phyloP scores from a whole-genome alignment of 2,888 invertebrate species.

The Chamaedrilus cognettii region DNA sequence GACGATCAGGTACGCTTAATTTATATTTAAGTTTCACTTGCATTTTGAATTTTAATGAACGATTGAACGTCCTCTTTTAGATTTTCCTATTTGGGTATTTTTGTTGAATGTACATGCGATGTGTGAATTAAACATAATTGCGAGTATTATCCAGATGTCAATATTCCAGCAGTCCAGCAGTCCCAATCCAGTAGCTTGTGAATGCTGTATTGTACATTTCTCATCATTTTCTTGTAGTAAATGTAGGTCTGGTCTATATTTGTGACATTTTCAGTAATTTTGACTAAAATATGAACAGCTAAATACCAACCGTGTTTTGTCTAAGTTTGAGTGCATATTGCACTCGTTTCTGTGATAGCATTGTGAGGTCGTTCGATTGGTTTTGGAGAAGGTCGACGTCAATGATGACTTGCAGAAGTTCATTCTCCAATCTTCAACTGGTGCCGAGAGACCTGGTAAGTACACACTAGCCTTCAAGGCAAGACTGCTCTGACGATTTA shows the following conservation, averaged over 20 bases:
- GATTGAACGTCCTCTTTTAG: no score
- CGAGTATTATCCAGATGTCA: no score
- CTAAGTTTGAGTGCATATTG: not conserved
- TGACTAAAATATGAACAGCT: not conserved
- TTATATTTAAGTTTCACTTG: not conserved
- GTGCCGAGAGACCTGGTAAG: constrained; percentile 23
- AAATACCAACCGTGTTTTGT: not conserved
- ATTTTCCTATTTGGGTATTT: no score
- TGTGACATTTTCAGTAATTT: not conserved
- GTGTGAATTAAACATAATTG: no score
- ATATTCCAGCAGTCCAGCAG: no score
- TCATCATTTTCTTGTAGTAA: not conserved
- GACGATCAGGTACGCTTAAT: constrained; percentile 16
- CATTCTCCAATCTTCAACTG: constrained; percentile 15
- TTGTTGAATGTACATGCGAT: no score
- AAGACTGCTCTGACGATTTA: no score
- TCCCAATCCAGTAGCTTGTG: no score
- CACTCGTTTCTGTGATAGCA: constrained; percentile 5
- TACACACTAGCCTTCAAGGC: no score
- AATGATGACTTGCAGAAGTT: constrained; percentile 20
- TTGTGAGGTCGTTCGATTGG: constrained; percentile 17
- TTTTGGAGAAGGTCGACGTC: constrained; percentile 20
- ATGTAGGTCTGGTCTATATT: not conserved
- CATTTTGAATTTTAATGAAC: no score
- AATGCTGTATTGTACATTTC: no score